Base-by-base conservation (phyloP, 2,113 vertebrate species). In the Gila orcuttii region DNA sequence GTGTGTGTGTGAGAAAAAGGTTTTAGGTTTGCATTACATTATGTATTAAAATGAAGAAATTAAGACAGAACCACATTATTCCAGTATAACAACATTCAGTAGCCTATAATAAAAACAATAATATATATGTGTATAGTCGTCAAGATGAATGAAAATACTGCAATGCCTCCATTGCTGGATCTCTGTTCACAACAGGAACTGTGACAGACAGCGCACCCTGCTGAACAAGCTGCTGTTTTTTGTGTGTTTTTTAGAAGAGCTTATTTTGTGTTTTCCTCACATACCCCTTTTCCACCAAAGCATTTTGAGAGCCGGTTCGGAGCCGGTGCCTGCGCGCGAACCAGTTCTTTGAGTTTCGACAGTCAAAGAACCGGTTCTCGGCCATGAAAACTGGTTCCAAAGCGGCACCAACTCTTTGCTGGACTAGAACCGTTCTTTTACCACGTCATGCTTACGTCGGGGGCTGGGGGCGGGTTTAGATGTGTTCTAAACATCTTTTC, bases 221-320 rank as follows among this genome's bases (percentile, higher is more conserved):
- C 90, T 92, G 93, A 91, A 91, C 90, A 91, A 88, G 88, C 89
- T 66, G 88, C 90, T 90, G 91, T 86, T 71, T 84, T 87, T 90
- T 42, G 39, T 42, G 36, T 39, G 36, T 39, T 1, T 90, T 89
- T 19, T 66, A 91, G 94, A 92, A 94, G 90, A 91, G 91, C 17
- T 60, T 55, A 89, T 86, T 91, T 93, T 93, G 93, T 93, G 86
- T 88, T 42, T 42, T 42, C 42, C 8, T 42, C 89, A 92, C n/a
- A n/a, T n/a, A n/a, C n/a, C n/a, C n/a, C n/a, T n/a, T n/a, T n/a
- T n/a, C n/a, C n/a, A n/a, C n/a, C n/a, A n/a, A n/a, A n/a, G n/a
- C n/a, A n/a, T n/a, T n/a, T n/a, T n/a, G n/a, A n/a, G n/a, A n/a
- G n/a, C n/a, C n/a, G n/a, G n/a, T n/a, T n/a, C n/a, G n/a, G n/a